Percentiles rank a stretch among this genome's conserved stretches.
Conservation (phyloP, 2,797 vertebrate genomes). For the Falco concolor region DNA sequence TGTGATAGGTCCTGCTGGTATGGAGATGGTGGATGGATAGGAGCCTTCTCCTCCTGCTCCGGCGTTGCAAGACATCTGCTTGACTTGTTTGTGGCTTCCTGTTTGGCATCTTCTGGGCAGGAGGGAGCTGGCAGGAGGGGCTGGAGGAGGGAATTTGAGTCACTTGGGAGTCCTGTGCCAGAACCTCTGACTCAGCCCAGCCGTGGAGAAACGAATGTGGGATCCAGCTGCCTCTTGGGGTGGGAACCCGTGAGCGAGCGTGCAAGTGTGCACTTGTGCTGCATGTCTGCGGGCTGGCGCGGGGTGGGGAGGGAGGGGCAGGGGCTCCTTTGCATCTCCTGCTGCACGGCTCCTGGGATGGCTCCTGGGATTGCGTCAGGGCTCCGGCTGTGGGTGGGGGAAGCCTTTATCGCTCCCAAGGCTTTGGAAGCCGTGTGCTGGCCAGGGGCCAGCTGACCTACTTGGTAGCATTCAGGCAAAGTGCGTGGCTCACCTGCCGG, state of each 20-base stretch:
- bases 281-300: neutral
- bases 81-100: slow-evolving; percentile 54
- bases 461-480: neutral
- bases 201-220: slow-evolving; percentile 20
- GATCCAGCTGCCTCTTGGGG: slow-evolving; percentile 16
- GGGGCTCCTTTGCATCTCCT: neutral
- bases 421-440: neutral
- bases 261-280: slow-evolving; percentile 37
- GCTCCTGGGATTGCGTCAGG: neutral
- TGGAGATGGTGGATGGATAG: slow-evolving; percentile 24
- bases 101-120: slow-evolving; percentile 44
- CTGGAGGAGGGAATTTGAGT: slow-evolving; percentile 51
- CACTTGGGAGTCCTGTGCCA: slow-evolving; percentile 14
- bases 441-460: neutral
- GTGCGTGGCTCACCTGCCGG: neutral
- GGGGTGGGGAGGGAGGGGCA: neutral
- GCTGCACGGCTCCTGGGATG: neutral
- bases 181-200: slow-evolving; percentile 25
- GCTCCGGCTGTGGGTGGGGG: neutral
- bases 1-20: neutral
- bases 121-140: slow-evolving; percentile 40
- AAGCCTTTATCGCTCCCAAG: neutral
- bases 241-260: neutral
- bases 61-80: neutral
- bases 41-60: neutral